These are phyloP conservation scores for Eurypyga helias DNA, from an alignment of 2,113 vertebrate genomes.

Conservation along the genomic window DNA sequence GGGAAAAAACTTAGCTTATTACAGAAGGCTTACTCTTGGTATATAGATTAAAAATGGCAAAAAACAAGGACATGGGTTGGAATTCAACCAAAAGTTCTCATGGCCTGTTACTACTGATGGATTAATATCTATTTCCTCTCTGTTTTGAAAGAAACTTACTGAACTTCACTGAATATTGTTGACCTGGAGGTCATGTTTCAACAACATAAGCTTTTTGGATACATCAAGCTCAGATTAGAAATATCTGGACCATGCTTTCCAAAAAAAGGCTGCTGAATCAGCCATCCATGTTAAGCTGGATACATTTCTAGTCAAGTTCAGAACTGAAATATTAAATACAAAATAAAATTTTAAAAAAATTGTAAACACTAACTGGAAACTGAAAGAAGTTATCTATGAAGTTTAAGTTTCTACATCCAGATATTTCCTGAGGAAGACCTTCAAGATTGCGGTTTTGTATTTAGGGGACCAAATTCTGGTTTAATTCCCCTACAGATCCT, in stretches of 20 bases:
- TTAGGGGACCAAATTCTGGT: not conserved
- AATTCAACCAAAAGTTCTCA: not conserved
- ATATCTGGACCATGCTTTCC: not conserved
- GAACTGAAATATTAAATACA: not conserved
- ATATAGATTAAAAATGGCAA: not conserved
- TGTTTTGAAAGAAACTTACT: not conserved
- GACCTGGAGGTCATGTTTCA: not conserved
- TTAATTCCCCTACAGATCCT: not conserved
- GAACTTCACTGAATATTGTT: not conserved
- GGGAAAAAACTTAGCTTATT: not conserved
- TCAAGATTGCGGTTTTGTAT: not conserved
- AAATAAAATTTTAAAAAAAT: not conserved
- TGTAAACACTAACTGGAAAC: not conserved
- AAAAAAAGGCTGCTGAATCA: not conserved
- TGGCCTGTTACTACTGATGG: not conserved
- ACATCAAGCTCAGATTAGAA: not conserved
- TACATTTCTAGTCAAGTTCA: not conserved
- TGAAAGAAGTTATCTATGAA: not conserved
- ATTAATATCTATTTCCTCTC: not conserved
- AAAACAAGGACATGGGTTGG: not conserved
- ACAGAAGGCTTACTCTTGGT: not conserved
- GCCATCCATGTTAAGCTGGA: not conserved
- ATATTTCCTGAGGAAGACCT: not conserved
- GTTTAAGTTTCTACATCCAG: not conserved
- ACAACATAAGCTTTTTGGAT: not conserved